These are phyloP conservation scores for Heterohyrax brucei DNA, from an alignment of 2,797 vertebrate species.

Conservation along the genomic window DNA sequence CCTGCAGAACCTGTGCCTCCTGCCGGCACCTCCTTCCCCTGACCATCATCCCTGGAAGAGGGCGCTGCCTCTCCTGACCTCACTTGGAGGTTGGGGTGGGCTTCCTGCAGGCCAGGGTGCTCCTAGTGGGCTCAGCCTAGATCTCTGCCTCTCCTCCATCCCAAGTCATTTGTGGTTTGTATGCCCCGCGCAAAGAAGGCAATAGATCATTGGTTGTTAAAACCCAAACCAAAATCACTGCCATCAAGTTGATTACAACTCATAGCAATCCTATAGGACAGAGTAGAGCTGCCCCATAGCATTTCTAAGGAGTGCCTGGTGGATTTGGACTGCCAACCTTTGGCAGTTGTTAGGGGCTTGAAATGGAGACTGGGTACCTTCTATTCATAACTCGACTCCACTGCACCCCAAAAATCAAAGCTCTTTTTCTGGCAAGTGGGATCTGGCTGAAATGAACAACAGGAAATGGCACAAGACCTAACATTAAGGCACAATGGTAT, in stretches of 20 bases:
- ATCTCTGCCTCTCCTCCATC: not conserved
- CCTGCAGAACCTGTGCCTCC: not conserved
- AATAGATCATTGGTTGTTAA: not conserved
- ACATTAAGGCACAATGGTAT: not conserved
- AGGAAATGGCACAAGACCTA: not conserved
- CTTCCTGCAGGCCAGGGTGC: not conserved
- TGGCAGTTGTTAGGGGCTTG: not conserved
- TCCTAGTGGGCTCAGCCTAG: not conserved
- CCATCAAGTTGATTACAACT: too few relatives aligned
- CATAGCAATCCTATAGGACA: too few relatives aligned
- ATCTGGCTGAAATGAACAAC: not conserved
- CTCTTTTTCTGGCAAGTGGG: not conserved
- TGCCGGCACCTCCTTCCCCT: accelerated
- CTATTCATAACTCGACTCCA: not conserved
- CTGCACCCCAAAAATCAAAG: not conserved
- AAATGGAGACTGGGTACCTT: not conserved
- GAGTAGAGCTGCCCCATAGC: too few relatives aligned
- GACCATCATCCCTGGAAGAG: not conserved
- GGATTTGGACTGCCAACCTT: too few relatives aligned
- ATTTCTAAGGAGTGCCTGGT: too few relatives aligned
- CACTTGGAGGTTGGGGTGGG: too few relatives aligned
- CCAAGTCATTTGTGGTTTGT: not conserved
- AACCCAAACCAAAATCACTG: too few relatives aligned
- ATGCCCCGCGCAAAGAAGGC: not conserved
- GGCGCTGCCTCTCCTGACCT: not conserved